Evolutionary conservation across 2,888 invertebrate species (phyloP).

Genomic region (Hylaea fasciaria): DNA sequence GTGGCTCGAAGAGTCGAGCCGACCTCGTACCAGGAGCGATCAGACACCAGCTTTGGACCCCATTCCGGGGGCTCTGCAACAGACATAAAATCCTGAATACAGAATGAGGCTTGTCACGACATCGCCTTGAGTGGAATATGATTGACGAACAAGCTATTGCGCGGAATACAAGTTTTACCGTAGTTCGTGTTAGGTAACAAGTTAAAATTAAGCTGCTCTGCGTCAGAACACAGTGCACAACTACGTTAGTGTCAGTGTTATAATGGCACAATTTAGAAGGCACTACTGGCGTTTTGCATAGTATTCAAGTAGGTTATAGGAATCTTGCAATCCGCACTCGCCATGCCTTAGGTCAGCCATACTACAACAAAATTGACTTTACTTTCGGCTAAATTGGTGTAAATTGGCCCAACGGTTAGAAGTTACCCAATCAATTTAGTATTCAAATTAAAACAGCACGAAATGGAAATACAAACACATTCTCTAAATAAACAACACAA

Average conservation of each 20-base stretch:
- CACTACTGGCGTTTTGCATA: too few species aligned
- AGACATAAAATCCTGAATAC: conserved; percentile 44
- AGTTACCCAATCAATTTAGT: conserved; percentile 5
- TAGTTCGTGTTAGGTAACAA: conserved; percentile 2
- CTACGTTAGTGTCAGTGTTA: too few species aligned
- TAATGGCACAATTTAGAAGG: too few species aligned
- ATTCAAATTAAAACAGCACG: conserved; percentile 3
- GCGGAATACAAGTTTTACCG: conserved; percentile 14
- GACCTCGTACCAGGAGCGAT: conserved; percentile 88
- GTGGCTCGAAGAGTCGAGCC: conserved; percentile 88
- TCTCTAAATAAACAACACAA: conserved; percentile 13
- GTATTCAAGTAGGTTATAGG: too few species aligned
- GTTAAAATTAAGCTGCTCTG: conserved; percentile 3
- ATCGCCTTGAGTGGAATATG: conserved; percentile 32
- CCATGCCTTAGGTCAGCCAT: too few species aligned
- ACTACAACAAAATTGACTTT: too few species aligned
- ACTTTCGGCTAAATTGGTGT: too few species aligned
- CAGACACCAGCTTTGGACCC: conserved; percentile 87
- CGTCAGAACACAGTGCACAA: background rate
- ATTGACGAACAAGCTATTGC: conserved; percentile 19
- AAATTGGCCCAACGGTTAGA: background rate
- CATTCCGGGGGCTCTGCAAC: conserved; percentile 88
- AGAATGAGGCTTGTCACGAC: conserved; percentile 32
- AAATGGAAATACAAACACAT: conserved; percentile 17
- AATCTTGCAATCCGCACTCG: too few species aligned